Conservation (phyloP, 2,797 vertebrate genomes). For the Manis crassicaudata region DNA sequence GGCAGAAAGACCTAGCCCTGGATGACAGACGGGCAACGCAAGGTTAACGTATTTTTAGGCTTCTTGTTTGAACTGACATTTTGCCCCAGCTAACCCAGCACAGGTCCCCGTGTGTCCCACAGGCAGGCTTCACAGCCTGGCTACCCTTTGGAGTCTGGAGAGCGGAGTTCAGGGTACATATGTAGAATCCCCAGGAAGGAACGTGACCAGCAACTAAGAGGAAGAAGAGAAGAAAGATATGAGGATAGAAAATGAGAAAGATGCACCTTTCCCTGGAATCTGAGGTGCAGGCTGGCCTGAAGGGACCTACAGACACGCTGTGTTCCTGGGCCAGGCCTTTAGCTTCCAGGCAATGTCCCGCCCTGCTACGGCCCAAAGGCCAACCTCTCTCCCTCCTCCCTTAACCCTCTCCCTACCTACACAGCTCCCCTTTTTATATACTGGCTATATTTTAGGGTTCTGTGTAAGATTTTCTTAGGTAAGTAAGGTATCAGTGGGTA, state of each 20-base stretch:
- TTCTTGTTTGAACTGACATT: neutral
- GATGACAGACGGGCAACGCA: neutral
- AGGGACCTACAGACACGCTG: neutral
- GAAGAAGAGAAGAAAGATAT: neutral
- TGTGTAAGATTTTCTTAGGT: neutral
- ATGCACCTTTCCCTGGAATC: neutral
- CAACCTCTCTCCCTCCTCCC: neutral
- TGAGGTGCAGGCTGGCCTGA: neutral
- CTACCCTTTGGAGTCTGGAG: neutral
- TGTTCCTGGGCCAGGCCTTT: too few species aligned
- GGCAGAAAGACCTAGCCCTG: neutral
- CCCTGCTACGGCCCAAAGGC: neutral
- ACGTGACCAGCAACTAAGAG: neutral
- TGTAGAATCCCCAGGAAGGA: neutral
- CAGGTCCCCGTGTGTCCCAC: neutral
- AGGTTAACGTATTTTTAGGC: neutral
- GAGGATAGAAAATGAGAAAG: neutral
- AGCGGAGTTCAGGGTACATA: neutral
- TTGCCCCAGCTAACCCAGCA: neutral
- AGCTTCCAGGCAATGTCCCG: neutral
- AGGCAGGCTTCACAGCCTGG: neutral
- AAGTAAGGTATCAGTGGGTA: neutral
- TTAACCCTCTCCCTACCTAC: neutral
- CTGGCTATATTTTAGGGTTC: neutral
- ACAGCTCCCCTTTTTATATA: neutral